Base-by-base conservation (phyloP, 2,888 invertebrate species). In the Dendrolimus pini region DNA sequence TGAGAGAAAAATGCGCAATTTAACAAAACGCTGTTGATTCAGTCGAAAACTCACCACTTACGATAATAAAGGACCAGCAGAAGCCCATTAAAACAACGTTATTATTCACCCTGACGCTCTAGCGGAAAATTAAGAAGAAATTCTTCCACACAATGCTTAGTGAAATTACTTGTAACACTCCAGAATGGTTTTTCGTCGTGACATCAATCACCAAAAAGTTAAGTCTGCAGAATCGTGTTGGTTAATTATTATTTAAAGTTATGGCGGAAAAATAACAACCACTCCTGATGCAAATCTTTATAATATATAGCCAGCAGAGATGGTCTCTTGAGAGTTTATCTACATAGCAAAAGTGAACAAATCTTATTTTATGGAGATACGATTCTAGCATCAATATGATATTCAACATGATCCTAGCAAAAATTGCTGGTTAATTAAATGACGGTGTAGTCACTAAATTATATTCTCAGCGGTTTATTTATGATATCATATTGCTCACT, bases 41-140 rank as follows among this genome's bases (percentile, higher is more conserved):
- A 67, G 63, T 67, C 63, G 30, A 62, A 69, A 71, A 74, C 69
- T 69, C 68, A 71, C 70, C 69, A 68, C 67, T 70, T 66, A 67
- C 66, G 67, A 75, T 47, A 82, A 78, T 78, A 78, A 82, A 81
- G 72, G 72, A 73, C 71, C 73, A 73, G 77, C 70, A 73, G 78
- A 75, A 73, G 70, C 72, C 78, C 76, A 79, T 82, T 81, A 81
- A 78, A 80, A 75, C 70, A 65, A 65, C 74, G 71, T 78, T 82
- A 80, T 82, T 80, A 81, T 83, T 83, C 80, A 80, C 73, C 71
- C 65, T 75, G 64, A 74, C 75, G 73, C 68, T 74, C 73, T 65
- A 72, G 72, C 83, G 83, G 82, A 84, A 85, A 86, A 87, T 87
- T 85, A 84, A 83, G 80, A 80, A 79, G 77, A 80, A 79, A 70